These are phyloP conservation scores for Cervus canadensis DNA, from an alignment of 2,113 vertebrate species.

Conservation along the genomic window DNA sequence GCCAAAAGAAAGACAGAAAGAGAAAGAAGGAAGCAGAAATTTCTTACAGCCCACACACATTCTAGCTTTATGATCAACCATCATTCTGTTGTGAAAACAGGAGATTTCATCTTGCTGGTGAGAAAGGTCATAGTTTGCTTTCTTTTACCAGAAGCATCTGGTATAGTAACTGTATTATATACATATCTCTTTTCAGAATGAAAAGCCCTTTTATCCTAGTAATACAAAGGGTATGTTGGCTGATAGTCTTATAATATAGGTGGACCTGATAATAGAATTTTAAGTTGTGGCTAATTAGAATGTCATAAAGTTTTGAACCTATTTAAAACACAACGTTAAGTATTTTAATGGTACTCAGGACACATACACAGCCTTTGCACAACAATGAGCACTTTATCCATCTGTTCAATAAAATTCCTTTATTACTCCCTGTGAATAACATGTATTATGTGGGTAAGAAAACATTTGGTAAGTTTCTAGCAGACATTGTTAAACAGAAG, in stretches of 20 bases:
- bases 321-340: background rate
- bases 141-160: background rate
- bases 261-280: background rate
- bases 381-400: background rate
- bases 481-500: background rate
- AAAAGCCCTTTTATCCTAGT: background rate
- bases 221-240: background rate
- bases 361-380: background rate
- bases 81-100: slow-evolving; percentile 23
- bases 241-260: background rate
- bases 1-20: background rate
- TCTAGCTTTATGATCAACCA: background rate
- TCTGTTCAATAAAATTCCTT: background rate
- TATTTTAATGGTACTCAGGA: background rate
- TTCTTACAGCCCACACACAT: slow-evolving; percentile 15
- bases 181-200: slow-evolving; percentile 2
- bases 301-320: background rate
- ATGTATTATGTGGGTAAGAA: background rate
- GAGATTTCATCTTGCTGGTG: background rate
- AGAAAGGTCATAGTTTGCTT: background rate
- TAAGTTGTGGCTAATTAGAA: background rate
- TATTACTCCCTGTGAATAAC: background rate
- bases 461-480: background rate
- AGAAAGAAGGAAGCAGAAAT: background rate
- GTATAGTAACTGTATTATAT: background rate